Evolutionary conservation across 2,888 invertebrate genomes (phyloP), one percentile per base, ranked within the genome.

Genomic region (Eremobia ochroleuca): DNA sequence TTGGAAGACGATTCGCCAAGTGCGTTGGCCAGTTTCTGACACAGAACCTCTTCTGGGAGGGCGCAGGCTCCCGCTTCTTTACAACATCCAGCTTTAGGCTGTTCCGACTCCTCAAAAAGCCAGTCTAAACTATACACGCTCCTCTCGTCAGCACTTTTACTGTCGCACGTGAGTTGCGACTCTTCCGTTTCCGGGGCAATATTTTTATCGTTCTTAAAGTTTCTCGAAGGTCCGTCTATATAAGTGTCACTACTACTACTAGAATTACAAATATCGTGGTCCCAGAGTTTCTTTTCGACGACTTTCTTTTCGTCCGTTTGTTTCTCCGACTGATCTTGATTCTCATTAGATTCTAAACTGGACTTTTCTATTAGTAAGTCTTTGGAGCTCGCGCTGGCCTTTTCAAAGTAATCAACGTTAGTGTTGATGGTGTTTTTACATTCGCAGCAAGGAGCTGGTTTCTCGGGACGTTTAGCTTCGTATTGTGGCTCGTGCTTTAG

Each of bases 311-410:
- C 91, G 4, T 92, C 93, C 21, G 77, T 88, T 86, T 83, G 94
- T 90, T 92, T 97, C 83, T 91, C 93, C n/a, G 71, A 49, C 37
- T 89, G 90, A 67, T 92, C 97, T 73, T 88, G 93, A 90, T 91
- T 96, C 69, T 97, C 97, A 88, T 96, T 97, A 13, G 97, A 97
- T 91, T 96, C 97, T 89, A 96, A 94, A 87, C 97, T 95, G 83
- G 97, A 96, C 93, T 97, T 97, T 88, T 97, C 97, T 94, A 98
- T 95, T 25, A 98, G 94, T 87, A 97, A 97, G 93, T 98, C 98
- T 94, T 98, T 98, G 25, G 98, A 98, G 90, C 97, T 98, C 43
- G 98, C 98, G 91, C 98, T 98, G 62, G 97, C 97, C 90, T 97
- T 97, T 89, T 98, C 98, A 82, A 97, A 97, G 86, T 97, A 96